These are phyloP conservation scores for Incurvaria masculella DNA, from an alignment of 2,888 invertebrate genomes.

Conservation along the genomic window DNA sequence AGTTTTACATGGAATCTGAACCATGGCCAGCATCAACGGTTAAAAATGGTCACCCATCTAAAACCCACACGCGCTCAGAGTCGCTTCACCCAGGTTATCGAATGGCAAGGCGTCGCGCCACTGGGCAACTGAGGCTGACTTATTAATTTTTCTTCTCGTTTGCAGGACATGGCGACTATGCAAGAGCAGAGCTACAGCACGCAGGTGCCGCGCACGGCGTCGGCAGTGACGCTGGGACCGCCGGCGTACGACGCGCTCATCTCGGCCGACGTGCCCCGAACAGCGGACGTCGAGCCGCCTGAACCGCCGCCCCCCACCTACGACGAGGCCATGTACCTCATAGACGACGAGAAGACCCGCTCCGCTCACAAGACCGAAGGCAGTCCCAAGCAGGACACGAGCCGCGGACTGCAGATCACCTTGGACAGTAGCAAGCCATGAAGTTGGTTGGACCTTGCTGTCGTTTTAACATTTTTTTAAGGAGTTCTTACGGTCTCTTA, in stretches of 20 bases:
- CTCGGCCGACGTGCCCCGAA: constrained; percentile 33
- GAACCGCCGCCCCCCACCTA: constrained; percentile 62
- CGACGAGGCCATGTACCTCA: constrained; percentile 60
- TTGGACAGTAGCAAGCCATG: constrained; percentile 39
- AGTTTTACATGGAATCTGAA: no score
- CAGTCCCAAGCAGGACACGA: constrained; percentile 40
- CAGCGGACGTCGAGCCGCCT: constrained; percentile 46
- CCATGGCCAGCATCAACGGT: no score
- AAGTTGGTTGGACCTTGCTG: constrained; percentile 11
- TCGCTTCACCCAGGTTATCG: no score
- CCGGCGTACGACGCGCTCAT: constrained; percentile 62
- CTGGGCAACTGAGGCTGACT: no score
- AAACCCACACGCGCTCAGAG: no score
- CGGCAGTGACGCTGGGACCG: constrained; percentile 54
- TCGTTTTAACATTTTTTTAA: not conserved
- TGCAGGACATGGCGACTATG: constrained; percentile 56
- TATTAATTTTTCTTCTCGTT: no score
- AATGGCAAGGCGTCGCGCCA: no score
- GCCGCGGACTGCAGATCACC: constrained; percentile 28
- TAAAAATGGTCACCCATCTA: no score
- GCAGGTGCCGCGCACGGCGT: constrained; percentile 52
- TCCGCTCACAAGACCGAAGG: constrained; percentile 28
- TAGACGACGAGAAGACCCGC: constrained; percentile 42
- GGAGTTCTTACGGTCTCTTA: no score
- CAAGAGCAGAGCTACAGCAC: constrained; percentile 54